Percentiles rank a stretch among this genome's conserved stretches.
Evolutionary conservation across 1,140 invertebrate genomes (phyloP).

Genomic region (Drosophila baimaii): DNA sequence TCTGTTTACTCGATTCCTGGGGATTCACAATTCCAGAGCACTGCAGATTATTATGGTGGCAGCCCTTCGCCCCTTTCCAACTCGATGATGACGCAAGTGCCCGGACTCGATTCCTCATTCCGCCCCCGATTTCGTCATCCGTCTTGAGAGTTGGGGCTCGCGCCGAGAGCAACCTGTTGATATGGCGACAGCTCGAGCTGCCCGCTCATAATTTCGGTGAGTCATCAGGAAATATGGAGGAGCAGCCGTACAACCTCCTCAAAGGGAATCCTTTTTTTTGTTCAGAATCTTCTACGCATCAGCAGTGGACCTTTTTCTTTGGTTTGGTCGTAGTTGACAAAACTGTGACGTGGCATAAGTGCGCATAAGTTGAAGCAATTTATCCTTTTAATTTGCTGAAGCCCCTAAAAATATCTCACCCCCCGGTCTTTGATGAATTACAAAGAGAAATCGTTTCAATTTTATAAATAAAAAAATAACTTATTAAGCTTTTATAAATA

Average conservation of each 20-base stretch:
- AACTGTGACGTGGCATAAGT: slow-evolving; percentile 2
- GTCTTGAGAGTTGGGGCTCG: background rate
- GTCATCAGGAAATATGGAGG: slow-evolving; percentile 31
- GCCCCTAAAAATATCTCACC: background rate
- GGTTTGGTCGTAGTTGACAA: slow-evolving; percentile 6
- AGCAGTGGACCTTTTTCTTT: slow-evolving; percentile 7
- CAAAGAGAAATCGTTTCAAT: too few species aligned
- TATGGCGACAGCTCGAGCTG: slow-evolving; percentile 45
- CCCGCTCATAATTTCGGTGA: slow-evolving; percentile 29
- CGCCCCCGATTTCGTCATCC: slow-evolving; percentile 28
- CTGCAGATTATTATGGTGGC: slow-evolving; percentile 51
- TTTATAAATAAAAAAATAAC: too few species aligned
- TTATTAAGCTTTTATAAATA: too few species aligned
- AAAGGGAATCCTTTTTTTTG: slow-evolving; percentile 6
- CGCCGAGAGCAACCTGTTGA: slow-evolving; percentile 43
- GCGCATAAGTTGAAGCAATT: slow-evolving; percentile 15
- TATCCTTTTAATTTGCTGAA: slow-evolving; percentile 12
- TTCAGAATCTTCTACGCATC: slow-evolving; percentile 13
- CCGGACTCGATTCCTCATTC: slow-evolving; percentile 6
- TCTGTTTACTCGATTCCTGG: slow-evolving; percentile 54
- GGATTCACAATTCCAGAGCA: slow-evolving; percentile 44
- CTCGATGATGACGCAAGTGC: slow-evolving; percentile 42
- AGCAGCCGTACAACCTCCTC: slow-evolving; percentile 20
- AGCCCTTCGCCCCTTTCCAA: background rate
- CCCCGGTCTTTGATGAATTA: background rate